Conservation (phyloP, 2,113 vertebrate species). For the Mesitornis unicolor region DNA sequence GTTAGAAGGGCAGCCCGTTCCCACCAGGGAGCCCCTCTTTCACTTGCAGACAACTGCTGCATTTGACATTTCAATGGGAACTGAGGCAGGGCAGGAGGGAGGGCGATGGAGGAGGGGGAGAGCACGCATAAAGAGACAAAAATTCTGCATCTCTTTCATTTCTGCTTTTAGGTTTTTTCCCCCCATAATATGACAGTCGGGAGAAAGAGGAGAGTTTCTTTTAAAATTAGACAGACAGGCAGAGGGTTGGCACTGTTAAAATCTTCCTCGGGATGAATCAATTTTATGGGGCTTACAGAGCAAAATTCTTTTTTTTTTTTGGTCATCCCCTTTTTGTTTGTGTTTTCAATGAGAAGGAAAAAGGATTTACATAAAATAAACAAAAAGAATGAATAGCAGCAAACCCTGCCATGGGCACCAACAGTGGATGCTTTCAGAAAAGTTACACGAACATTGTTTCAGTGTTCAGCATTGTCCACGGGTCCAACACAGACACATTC, state of each 20-base stretch:
- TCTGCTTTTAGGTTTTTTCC: slow-evolving; percentile 8
- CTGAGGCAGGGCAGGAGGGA: slow-evolving; percentile 38
- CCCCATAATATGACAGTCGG: slow-evolving; percentile 28
- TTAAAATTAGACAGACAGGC: not conserved
- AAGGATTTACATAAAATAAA: slow-evolving; percentile 65
- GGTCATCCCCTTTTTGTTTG: not conserved
- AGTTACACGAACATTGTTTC: slow-evolving; percentile 31
- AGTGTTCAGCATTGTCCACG: slow-evolving; percentile 20
- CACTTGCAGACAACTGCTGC: slow-evolving; percentile 77
- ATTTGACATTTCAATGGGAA: slow-evolving; percentile 84
- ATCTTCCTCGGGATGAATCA: not conserved
- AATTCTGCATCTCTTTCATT: slow-evolving; percentile 66
- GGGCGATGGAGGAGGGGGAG: not conserved
- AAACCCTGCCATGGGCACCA: slow-evolving; percentile 25
- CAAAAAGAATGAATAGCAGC: slow-evolving; percentile 53
- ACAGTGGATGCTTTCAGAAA: slow-evolving; percentile 46
- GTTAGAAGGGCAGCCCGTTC: slow-evolving; percentile 88
- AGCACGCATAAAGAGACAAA: slow-evolving; percentile 30
- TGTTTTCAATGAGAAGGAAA: slow-evolving; percentile 36
- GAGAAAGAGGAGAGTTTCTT: slow-evolving; percentile 15
- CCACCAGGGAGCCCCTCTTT: slow-evolving; percentile 84
- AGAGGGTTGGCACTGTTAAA: not conserved
- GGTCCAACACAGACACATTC: slow-evolving; percentile 9
- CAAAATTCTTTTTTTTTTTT: not conserved
- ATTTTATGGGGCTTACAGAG: not conserved